A percentile compares a stretch with the other conserved stretches of the same genome.
These are phyloP conservation scores for Agelas oroides DNA, from an alignment of 37 sponge, comb jelly and placozoan genomes.

Conservation along the genomic window DNA sequence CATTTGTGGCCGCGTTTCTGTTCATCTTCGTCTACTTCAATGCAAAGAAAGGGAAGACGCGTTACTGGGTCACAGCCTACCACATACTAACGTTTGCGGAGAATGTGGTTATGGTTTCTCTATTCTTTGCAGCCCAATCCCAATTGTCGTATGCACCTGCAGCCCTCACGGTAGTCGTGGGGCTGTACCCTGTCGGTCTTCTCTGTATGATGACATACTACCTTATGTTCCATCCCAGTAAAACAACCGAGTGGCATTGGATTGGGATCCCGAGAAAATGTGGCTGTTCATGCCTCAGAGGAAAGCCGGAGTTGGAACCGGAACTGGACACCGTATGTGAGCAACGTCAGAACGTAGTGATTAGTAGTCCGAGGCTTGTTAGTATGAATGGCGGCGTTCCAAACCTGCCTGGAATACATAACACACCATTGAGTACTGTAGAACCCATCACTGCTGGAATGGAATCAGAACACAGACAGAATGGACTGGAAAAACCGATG, in stretches of 20 bases:
- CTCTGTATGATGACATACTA: slow-evolving; percentile 58
- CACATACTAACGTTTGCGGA: slow-evolving; percentile 71
- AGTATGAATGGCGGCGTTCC: slow-evolving; percentile 32
- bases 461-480: no score
- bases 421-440: no score
- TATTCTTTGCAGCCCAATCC: slow-evolving; percentile 35
- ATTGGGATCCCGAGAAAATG: slow-evolving; percentile 21
- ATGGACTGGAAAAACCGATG: no score
- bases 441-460: no score
- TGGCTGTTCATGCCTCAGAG: no score
- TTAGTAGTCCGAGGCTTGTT: slow-evolving; percentile 35
- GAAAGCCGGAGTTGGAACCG: neutral
- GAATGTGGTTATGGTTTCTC: slow-evolving; percentile 45
- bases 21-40: slow-evolving; percentile 64
- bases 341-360: neutral
- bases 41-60: slow-evolving; percentile 13
- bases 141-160: slow-evolving; percentile 13
- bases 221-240: slow-evolving; percentile 32
- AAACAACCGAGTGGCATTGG: slow-evolving; percentile 41
- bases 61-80: slow-evolving; percentile 16
- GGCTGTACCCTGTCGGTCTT: slow-evolving; percentile 40
- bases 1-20: slow-evolving; percentile 28
- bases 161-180: slow-evolving; percentile 32
- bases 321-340: neutral
- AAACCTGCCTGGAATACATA: neutral